Evolutionary conservation across 2,797 vertebrate species (phyloP), one percentile per base, ranked within the genome.

Genomic region (Lateolabrax maculatus): DNA sequence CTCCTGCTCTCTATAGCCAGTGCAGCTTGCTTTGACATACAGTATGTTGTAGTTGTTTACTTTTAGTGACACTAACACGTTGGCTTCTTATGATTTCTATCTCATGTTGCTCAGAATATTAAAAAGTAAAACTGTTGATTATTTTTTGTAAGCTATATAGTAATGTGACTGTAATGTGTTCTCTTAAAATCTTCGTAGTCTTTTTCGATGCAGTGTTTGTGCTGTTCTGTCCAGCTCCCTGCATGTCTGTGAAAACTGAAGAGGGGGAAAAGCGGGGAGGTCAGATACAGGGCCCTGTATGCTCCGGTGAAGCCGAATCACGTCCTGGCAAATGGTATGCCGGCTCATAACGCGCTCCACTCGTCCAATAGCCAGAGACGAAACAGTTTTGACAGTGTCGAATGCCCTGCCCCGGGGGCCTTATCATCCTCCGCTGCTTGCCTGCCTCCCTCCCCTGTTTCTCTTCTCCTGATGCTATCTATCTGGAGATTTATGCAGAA

Each of bases 381-480:
- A 93, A 94, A 90, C 85, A 86, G 90, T 93, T 95, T 93, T 94
- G 93, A 93, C 90, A 92, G 93, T 93, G 90, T 93, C 81, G 92
- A 93, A 94, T 91, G 90, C 84, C 93, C 87, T 90, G 88, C 90
- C 89, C 92, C 34, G 71, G 73, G 92, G 93, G 90, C 90, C 93
- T 94, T 92, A 93, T 93, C 91, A 91, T 89, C 92, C 90, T 88
- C 88, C 68, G 70, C 89, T 79, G 92, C 93, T 90, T 89, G 91
- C 91, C 76, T 86, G 81, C 88, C 88, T 87, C 81, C 85, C 88
- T 89, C 82, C 79, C 88, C 88, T 89, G 86, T 81, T 85, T 80
- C 91, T 91, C 87, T 84, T 84, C 87, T 90, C 84, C 93, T 86
- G 90, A 93, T 93, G 90, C 91, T 94, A 94, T 95, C 92, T 93